Percentiles rank a stretch among this genome's conserved stretches.
These are phyloP conservation scores for Apodemus sylvaticus DNA, from an alignment of 2,113 vertebrate species.

Conservation along the genomic window DNA sequence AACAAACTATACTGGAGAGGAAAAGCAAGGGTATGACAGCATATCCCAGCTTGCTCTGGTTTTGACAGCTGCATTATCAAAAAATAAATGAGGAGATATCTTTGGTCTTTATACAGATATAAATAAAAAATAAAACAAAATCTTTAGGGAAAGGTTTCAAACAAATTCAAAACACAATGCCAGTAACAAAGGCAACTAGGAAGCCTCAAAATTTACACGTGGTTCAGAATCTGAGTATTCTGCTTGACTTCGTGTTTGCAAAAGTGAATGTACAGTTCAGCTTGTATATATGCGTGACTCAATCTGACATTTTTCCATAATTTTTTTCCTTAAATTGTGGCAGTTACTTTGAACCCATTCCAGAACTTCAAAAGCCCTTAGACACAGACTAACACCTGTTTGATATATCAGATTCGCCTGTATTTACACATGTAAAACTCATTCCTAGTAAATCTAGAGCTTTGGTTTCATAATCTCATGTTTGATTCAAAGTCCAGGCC, in stretches of 20 bases:
- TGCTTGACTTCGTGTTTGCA: not conserved
- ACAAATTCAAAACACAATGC: not conserved
- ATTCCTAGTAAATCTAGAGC: not conserved
- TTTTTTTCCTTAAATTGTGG: not conserved
- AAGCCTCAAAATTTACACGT: too few species aligned
- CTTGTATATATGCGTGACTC: not conserved
- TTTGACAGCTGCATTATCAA: not conserved
- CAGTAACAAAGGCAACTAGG: not conserved
- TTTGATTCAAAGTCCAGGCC: not conserved
- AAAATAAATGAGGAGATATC: not conserved
- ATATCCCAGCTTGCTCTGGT: not conserved
- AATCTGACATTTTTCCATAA: not conserved
- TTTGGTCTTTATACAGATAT: not conserved
- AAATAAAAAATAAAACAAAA: not conserved
- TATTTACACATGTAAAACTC: not conserved
- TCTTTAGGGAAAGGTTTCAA: not conserved
- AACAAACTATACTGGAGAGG: not conserved
- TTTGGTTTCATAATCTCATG: not conserved
- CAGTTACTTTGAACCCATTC: constrained; percentile 20
- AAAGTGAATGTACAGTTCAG: not conserved
- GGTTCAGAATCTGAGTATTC: not conserved
- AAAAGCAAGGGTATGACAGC: not conserved
- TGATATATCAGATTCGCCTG: not conserved
- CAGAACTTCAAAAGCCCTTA: constrained; percentile 14
- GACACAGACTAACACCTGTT: not conserved